Evolutionary conservation across 2,888 invertebrate genomes (phyloP).

Genomic region (Coelinius sp.): DNA sequence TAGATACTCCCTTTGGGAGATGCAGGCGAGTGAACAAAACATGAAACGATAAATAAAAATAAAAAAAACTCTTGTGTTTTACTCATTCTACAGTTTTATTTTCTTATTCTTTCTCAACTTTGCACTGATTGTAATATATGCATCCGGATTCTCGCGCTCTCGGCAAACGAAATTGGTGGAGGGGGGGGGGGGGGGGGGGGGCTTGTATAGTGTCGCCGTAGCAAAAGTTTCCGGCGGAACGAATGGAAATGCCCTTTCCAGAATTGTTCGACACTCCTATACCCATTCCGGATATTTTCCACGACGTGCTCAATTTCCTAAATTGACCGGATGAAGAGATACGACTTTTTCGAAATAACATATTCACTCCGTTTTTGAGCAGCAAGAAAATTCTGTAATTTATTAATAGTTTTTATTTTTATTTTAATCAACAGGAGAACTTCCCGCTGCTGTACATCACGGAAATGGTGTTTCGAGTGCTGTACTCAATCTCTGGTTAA

Average conservation of each 20-base stretch:
- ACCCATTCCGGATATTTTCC: constrained; percentile 29
- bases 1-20: neutral
- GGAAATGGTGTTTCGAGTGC: constrained; percentile 68
- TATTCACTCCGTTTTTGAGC: neutral
- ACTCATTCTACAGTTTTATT: neutral
- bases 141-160: constrained; percentile 18
- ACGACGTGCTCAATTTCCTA: constrained; percentile 35
- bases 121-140: constrained; percentile 19
- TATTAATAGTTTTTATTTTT: constrained; percentile 30
- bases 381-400: neutral
- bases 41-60: neutral
- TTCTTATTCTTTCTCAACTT: constrained; percentile 3
- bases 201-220: neutral
- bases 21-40: neutral
- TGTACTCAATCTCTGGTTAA: constrained; percentile 68
- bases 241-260: constrained; percentile 30
- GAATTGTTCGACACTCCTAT: constrained; percentile 9
- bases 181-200: neutral
- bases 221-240: constrained; percentile 34
- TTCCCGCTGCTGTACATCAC: constrained; percentile 70
- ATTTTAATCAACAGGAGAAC: constrained; percentile 64
- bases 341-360: constrained; percentile 22
- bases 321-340: constrained; percentile 32
- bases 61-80: neutral
- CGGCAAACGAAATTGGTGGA: constrained; percentile 12